These are phyloP conservation scores for Ryuthela nishihirai DNA, from an alignment of 2,888 invertebrate species.

Conservation along the genomic window DNA sequence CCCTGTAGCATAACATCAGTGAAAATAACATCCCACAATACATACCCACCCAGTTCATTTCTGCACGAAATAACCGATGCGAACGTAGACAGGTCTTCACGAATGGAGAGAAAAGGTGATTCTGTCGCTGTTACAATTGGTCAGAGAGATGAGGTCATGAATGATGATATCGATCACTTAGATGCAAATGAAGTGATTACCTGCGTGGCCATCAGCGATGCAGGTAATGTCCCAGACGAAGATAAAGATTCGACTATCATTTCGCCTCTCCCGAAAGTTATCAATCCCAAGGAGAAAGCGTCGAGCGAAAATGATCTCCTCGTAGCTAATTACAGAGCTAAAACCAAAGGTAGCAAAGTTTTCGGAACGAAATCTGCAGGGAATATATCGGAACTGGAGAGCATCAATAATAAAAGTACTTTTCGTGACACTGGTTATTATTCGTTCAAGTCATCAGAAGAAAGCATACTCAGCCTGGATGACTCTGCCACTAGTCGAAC, in stretches of 20 bases:
- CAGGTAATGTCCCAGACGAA: not conserved
- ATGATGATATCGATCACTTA: not conserved
- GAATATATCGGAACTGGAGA: constrained; percentile 39
- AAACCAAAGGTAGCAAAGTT: constrained; percentile 31
- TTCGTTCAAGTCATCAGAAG: constrained; percentile 42
- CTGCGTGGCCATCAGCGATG: not conserved
- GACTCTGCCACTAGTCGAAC: constrained; percentile 33
- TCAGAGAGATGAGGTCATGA: not conserved
- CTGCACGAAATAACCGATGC: constrained; percentile 34
- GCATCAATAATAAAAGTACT: constrained; percentile 28
- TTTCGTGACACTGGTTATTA: constrained; percentile 43
- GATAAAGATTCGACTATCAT: constrained; percentile 8
- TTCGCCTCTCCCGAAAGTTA: constrained; percentile 29
- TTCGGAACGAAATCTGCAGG: constrained; percentile 40
- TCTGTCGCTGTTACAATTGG: constrained; percentile 1
- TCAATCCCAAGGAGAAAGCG: constrained; percentile 39
- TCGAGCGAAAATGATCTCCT: constrained; percentile 41
- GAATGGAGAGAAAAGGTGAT: no score
- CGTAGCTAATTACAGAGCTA: constrained; percentile 29
- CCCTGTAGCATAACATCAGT: constrained; percentile 26
- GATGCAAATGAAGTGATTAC: constrained; percentile 1
- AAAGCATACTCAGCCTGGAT: constrained; percentile 40
- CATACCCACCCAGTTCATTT: constrained; percentile 23
- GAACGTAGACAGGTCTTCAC: no score
- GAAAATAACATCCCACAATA: constrained; percentile 32